Base-by-base conservation (phyloP, 2,797 vertebrate genomes). In the Chaunax sp. region DNA sequence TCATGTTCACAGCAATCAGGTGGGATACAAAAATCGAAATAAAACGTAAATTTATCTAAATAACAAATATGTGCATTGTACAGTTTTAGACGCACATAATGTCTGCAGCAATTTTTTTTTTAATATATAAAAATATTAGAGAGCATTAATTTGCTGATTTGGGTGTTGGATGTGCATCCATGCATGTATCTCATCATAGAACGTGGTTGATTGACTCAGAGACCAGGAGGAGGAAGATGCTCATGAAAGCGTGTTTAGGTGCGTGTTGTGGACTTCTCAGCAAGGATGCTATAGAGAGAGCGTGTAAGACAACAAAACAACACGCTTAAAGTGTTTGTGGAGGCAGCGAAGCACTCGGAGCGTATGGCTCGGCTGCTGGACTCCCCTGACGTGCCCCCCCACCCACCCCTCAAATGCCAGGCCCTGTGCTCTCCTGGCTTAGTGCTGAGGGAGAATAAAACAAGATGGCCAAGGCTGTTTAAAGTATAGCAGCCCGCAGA, bases 331-430 rank as follows among this genome's bases (percentile, higher is more conserved):
- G 65, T 74, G 81, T 75, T 72, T 71, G 75, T 67, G 2, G 49
- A 71, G 65, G 52, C 67, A 54, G 64, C 10, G 67, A 56, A 41
- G 46, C 10, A 16, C 58, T 43, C 63, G 33, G 74, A 73, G 71
- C 23, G 46, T 58, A 37, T 53, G 64, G 53, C 72, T 74, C 6
- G 58, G 33, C 79, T 66, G 74, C 43, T 55, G 75, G 73, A 77
- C 69, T 61, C 72, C 52, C 72, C 69, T 86, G 83, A 85, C 77
- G 60, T 87, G 74, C 28, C 28, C 28, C 2, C 28, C 28, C 3
- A 30, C 3, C 28, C 28, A 82, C 78, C 65, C 80, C 45, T 78
- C 60, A 81, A 85, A 78, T 65, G 73, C 84, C 77, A 80, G 80
- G 63, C 33, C 65, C 64, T 72, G 69, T 61, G 74, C 61, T 38